Percentiles rank a stretch among this genome's conserved stretches.
Conservation (phyloP, 2,113 vertebrate genomes). For the Podocnemis expansa region DNA sequence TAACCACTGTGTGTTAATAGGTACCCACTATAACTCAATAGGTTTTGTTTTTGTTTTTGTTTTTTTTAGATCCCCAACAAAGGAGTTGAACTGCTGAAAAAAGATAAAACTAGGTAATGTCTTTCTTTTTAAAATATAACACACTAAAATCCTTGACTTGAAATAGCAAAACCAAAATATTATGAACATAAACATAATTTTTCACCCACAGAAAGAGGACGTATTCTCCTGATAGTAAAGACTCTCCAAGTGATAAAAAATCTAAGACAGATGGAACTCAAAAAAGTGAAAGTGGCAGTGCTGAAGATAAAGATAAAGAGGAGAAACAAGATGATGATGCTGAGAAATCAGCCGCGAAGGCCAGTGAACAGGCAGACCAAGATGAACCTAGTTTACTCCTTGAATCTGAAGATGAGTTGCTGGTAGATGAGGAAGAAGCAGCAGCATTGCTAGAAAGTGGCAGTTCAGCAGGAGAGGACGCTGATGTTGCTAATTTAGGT, state of each 20-base stretch:
- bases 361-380: slow-evolving; percentile 74
- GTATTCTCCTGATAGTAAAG: slow-evolving; percentile 83
- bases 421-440: slow-evolving; percentile 83
- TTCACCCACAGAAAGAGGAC: slow-evolving; percentile 78
- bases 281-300: slow-evolving; percentile 71
- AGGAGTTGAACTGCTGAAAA: slow-evolving; percentile 82
- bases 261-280: slow-evolving; percentile 76
- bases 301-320: slow-evolving; percentile 78
- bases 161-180: neutral
- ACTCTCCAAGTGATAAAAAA: slow-evolving; percentile 81
- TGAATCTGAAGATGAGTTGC: slow-evolving; percentile 82
- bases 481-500: slow-evolving; percentile 78
- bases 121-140: neutral
- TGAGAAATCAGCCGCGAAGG: slow-evolving; percentile 72
- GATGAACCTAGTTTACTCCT: slow-evolving; percentile 77
- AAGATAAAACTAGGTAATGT: slow-evolving; percentile 85
- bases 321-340: slow-evolving; percentile 77
- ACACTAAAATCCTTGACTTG: neutral
- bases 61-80: slow-evolving; percentile 83
- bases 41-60: neutral
- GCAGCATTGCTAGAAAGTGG: slow-evolving; percentile 82
- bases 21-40: neutral
- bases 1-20: neutral
- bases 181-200: neutral
- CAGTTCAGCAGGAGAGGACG: slow-evolving; percentile 81